Conservation (phyloP, 2,113 vertebrate genomes). For the Chloroceryle aenea region DNA sequence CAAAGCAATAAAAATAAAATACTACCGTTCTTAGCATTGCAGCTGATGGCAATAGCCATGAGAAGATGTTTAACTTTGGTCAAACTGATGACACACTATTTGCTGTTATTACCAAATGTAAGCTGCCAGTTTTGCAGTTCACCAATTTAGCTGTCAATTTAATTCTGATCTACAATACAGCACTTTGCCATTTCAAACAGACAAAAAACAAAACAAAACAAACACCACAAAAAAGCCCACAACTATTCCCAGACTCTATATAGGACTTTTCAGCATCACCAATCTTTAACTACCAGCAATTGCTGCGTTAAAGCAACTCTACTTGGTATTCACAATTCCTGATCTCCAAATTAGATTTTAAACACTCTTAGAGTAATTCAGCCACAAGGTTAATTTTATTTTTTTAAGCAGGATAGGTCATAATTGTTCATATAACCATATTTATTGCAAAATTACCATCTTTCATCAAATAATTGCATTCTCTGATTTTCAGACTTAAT, state of each 20-base stretch:
- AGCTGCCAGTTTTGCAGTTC: neutral
- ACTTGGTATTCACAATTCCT: neutral
- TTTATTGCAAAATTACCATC: neutral
- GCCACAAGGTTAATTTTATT: neutral
- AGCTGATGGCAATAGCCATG: neutral
- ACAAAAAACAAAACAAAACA: neutral
- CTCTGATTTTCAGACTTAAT: neutral
- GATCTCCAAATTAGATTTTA: neutral
- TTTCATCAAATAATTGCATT: neutral
- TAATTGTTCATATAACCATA: neutral
- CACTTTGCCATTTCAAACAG: neutral
- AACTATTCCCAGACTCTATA: neutral
- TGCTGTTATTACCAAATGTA: neutral
- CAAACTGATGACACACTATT: fast-evolving
- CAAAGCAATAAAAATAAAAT: neutral
- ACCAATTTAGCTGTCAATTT: neutral
- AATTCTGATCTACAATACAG: neutral
- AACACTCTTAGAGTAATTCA: neutral
- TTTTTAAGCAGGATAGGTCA: neutral
- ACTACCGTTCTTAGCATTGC: neutral
- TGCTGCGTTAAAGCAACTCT: neutral
- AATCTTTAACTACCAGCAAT: neutral
- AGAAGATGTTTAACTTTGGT: neutral
- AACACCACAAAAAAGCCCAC: neutral
- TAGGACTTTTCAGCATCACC: neutral